Base-by-base conservation (phyloP, 2,888 invertebrate species). In the Eledone cirrhosa region DNA sequence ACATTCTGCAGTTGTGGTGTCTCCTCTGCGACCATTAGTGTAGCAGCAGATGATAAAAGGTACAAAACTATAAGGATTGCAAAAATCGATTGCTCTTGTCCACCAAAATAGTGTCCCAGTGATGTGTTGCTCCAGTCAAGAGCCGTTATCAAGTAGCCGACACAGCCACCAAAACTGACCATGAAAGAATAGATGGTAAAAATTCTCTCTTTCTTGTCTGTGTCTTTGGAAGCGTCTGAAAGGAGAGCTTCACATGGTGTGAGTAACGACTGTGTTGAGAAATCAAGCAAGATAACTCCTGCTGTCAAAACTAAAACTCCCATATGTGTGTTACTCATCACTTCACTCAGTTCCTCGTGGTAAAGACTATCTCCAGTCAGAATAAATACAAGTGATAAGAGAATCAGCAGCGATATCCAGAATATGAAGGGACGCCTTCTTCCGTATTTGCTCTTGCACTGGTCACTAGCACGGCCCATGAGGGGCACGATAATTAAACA, bases 191-290 rank as follows among this genome's bases (percentile, higher is more conserved):
- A 98, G 2, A 97, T 96, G 85, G 97, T 97, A 29, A 98, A 92
- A 0, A 97, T 97, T 87, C 94, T 94, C 0, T 97, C 97, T 88
- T 98, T 97, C 89, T 98, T 97, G 92, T 96, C 96, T 91, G 96
- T 87, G n/a, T 85, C 95, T 84, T 95, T 92, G 79, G 96, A 96
- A 77, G 97, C 95, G 89, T 98, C 98, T 33, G 98, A 93, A 0
- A 98, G 93, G 91, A 97, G 96, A 69, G 98, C 97, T 84, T 98
- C 93, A 0, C 97, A 94, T 0, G 98, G 98, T 88, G 97, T 97
- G 90, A 98, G 96, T 86, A 97, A 97, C 47, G 97, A 97, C 89
- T 98, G 98, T 0, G 97, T 97, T 87, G 97, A 96, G 89, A 98
- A 98, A 91, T 98, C 98, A 82, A 98, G 91, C 63, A 98, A 92